These are phyloP conservation scores for Napeogenes sylphis DNA, from an alignment of 2,888 invertebrate species.

Conservation along the genomic window DNA sequence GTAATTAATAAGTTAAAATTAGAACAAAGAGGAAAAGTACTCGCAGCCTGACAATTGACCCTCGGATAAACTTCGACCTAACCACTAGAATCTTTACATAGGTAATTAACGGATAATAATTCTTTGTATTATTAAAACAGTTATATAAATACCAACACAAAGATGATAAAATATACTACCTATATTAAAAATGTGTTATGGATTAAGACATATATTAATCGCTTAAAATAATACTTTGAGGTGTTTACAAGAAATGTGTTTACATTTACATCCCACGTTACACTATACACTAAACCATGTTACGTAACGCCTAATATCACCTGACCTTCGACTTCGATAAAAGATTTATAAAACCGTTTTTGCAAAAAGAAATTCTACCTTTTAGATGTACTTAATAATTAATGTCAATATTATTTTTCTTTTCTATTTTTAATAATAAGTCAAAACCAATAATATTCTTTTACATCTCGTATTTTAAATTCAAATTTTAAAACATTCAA, in stretches of 20 bases:
- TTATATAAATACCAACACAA: no score
- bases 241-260: background rate
- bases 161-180: no score
- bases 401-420: no score
- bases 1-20: constrained; percentile 53
- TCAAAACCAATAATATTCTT: no score
- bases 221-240: no score
- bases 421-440: no score
- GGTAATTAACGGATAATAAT: constrained; percentile 1
- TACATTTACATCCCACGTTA: background rate
- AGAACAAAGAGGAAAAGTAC: constrained; percentile 69
- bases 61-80: constrained; percentile 58
- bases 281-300: background rate
- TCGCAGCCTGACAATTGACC: constrained; percentile 38
- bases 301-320: constrained; percentile 1
- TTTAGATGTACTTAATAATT: no score
- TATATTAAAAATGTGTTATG: no score
- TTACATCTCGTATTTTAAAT: no score
- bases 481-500: no score
- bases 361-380: background rate
- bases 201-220: background rate
- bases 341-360: background rate
- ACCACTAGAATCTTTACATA: constrained; percentile 23
- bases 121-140: background rate
- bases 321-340: background rate